Evolutionary conservation across 2,888 invertebrate genomes (phyloP).

Genomic region (Ophioninae sp.): DNA sequence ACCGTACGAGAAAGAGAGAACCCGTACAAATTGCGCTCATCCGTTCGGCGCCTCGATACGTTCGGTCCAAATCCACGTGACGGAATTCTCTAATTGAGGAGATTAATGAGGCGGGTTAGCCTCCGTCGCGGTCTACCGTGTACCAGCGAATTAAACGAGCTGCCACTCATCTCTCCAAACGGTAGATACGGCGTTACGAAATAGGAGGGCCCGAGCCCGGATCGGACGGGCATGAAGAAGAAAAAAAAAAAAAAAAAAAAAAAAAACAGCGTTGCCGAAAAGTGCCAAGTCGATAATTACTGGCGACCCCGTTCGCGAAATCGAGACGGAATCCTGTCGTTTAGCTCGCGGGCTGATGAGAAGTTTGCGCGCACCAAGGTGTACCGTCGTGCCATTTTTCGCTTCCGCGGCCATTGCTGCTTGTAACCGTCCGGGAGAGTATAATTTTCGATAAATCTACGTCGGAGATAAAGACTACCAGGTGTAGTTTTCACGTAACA

Average conservation of each 20-base stretch:
- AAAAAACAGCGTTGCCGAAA: neutral
- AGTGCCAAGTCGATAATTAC: neutral
- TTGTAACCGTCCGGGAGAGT: neutral
- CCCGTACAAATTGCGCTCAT: constrained; percentile 30
- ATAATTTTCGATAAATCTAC: constrained; percentile 5
- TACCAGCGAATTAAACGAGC: constrained; percentile 11
- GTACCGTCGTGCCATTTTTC: neutral
- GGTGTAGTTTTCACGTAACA: neutral
- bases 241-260: too few species aligned
- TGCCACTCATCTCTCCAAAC: constrained; percentile 16
- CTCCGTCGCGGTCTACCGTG: constrained; percentile 2
- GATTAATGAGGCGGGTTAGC: constrained; percentile 23
- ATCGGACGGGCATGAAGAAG: too few species aligned
- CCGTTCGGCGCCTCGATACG: constrained; percentile 5
- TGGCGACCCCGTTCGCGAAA: neutral
- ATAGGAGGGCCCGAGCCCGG: too few species aligned
- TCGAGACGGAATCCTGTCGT: neutral
- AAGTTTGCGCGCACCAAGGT: neutral
- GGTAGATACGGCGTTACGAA: neutral
- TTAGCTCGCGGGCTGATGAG: neutral
- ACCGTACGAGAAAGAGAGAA: constrained; percentile 4
- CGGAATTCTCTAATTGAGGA: constrained; percentile 24
- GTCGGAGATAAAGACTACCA: neutral
- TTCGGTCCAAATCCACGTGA: constrained; percentile 24
- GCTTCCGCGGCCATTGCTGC: neutral